Evolutionary conservation across 2,888 invertebrate genomes (phyloP).

Genomic region (Hemaris fuciformis): DNA sequence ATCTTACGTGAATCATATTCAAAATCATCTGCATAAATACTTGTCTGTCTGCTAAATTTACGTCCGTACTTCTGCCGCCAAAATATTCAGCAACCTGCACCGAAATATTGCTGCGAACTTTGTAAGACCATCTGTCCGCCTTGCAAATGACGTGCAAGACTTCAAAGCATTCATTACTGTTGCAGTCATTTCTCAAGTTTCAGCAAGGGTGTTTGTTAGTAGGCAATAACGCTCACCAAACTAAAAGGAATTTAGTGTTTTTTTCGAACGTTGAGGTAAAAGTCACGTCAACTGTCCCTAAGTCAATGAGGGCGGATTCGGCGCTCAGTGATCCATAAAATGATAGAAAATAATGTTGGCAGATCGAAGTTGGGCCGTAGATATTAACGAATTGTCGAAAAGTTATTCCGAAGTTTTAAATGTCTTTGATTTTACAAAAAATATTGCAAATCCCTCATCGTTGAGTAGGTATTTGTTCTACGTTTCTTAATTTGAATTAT

Average conservation of each 20-base stretch:
- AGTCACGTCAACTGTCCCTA: neutral
- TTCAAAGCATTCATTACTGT: too few relatives aligned
- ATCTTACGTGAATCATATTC: too few relatives aligned
- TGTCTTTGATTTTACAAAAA: neutral
- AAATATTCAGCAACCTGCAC: too few relatives aligned
- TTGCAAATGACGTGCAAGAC: too few relatives aligned
- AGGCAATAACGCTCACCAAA: neutral
- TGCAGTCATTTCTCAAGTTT: too few relatives aligned
- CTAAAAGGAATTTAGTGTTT: neutral
- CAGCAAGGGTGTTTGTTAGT: neutral
- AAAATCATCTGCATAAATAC: too few relatives aligned
- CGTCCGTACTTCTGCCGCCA: too few relatives aligned
- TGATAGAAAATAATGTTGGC: neutral
- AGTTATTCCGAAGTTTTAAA: neutral
- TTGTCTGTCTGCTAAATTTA: too few relatives aligned
- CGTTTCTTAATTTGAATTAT: neutral
- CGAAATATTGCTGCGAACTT: too few relatives aligned
- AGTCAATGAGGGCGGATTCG: neutral
- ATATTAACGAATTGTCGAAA: neutral
- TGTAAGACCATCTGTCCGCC: too few relatives aligned
- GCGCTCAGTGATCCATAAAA: conserved; percentile 1
- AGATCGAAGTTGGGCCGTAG: neutral
- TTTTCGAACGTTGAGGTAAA: neutral
- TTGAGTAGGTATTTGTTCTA: neutral
- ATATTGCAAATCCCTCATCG: neutral